Percentiles rank a stretch among this genome's conserved stretches.
These are phyloP conservation scores for Cyprinus carpio DNA, from an alignment of 2,113 vertebrate genomes.

Conservation along the genomic window DNA sequence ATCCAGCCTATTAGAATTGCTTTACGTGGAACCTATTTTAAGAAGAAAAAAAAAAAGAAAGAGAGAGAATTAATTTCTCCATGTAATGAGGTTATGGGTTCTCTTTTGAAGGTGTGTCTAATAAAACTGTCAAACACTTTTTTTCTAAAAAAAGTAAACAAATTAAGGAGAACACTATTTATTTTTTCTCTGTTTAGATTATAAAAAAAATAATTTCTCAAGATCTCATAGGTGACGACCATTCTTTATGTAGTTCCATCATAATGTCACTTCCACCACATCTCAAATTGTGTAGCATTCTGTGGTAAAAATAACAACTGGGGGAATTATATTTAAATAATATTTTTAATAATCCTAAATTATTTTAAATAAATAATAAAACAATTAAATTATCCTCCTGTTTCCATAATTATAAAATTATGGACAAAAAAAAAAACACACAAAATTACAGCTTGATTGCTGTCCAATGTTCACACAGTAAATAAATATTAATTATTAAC, in stretches of 20 bases:
- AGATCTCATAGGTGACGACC: not conserved
- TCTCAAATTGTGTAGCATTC: not conserved
- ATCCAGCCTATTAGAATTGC: not conserved
- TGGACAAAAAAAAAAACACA: too few species aligned
- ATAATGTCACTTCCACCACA: not conserved
- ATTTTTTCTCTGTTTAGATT: not conserved
- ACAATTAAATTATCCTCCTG: not conserved
- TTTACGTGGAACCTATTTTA: slow-evolving; percentile 47
- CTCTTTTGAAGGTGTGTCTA: not conserved
- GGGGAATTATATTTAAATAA: not conserved
- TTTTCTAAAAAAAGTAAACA: slow-evolving; percentile 5
- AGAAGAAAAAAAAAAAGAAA: not conserved
- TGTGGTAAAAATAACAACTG: not conserved
- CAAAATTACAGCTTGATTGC: not conserved
- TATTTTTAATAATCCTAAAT: not conserved
- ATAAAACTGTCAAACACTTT: not conserved
- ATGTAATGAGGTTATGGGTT: not conserved
- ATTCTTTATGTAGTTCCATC: not conserved
- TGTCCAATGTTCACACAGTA: too few species aligned
- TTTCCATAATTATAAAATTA: not conserved
- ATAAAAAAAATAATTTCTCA: not conserved
- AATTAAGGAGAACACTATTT: not conserved
- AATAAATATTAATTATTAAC: too few species aligned
- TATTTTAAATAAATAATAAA: not conserved
- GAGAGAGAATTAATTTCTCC: slow-evolving; percentile 23